Conservation (phyloP, 2,888 invertebrate species). For the Mesodorylaimus sp. region DNA sequence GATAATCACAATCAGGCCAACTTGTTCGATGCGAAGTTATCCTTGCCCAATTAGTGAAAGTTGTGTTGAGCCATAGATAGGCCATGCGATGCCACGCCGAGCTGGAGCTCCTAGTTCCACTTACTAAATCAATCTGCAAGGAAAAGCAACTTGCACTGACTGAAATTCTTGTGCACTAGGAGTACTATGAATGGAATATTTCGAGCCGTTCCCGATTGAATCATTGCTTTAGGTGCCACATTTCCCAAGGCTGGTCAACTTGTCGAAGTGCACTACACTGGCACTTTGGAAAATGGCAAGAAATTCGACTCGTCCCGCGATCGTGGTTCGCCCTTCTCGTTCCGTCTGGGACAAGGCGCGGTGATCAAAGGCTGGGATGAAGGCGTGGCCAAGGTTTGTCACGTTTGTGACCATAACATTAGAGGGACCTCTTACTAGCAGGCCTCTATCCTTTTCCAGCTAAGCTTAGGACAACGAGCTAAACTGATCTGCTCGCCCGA, state of each 20-base stretch:
- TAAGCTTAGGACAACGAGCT: conserved; percentile 82
- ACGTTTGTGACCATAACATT: neutral
- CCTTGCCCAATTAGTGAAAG: too few species aligned
- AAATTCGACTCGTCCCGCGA: conserved; percentile 84
- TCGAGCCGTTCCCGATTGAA: too few species aligned
- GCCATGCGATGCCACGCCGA: too few species aligned
- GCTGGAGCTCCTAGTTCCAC: too few species aligned
- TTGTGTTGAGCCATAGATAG: too few species aligned
- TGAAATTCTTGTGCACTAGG: too few species aligned
- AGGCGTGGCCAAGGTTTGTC: conserved; percentile 63
- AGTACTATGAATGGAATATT: too few species aligned
- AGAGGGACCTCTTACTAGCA: neutral
- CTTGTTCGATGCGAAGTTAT: too few species aligned
- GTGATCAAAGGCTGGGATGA: conserved; percentile 92
- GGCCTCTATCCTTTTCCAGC: conserved; percentile 38
- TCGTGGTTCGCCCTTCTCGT: conserved; percentile 80
- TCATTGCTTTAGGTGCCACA: conserved; percentile 71
- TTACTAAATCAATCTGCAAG: too few species aligned
- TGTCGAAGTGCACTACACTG: conserved; percentile 88
- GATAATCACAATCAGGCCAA: too few species aligned
- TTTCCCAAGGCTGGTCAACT: conserved; percentile 84
- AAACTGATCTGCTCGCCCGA: conserved; percentile 81
- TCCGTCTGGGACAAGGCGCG: conserved; percentile 80
- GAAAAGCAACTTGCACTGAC: too few species aligned
- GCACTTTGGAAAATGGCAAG: conserved; percentile 29